phyloP scores from a whole-genome alignment of 2,888 invertebrate species.

The Clistopyga incitator region DNA sequence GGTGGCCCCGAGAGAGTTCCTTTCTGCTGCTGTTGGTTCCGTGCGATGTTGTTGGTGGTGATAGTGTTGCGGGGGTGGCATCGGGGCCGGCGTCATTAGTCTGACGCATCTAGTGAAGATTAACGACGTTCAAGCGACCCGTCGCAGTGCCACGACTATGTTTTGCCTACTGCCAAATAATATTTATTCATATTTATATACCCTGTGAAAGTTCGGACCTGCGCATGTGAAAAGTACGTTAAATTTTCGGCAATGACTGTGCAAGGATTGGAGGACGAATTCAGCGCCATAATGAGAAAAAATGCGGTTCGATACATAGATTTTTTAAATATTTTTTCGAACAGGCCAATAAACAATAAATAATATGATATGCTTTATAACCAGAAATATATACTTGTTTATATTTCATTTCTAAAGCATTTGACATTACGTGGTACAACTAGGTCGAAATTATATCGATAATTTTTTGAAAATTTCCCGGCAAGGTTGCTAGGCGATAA shows the following conservation, averaged over 20 bases:
- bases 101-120: slow-evolving; percentile 80
- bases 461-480: too few relatives aligned
- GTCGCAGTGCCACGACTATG: slow-evolving; percentile 29
- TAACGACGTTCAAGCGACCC: slow-evolving; percentile 75
- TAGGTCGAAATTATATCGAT: too few relatives aligned
- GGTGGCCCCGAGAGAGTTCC: slow-evolving; percentile 73
- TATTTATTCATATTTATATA: slow-evolving; percentile 74
- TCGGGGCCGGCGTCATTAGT: slow-evolving; percentile 78
- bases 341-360: too few relatives aligned
- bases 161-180: slow-evolving; percentile 70
- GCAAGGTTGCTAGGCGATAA: too few relatives aligned
- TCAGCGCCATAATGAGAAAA: background rate
- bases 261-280: background rate
- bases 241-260: background rate
- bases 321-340: too few relatives aligned
- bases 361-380: too few relatives aligned
- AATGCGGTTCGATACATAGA: background rate
- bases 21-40: slow-evolving; percentile 42
- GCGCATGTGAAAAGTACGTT: background rate
- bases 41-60: slow-evolving; percentile 46
- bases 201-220: background rate
- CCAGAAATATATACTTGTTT: too few relatives aligned
- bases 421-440: too few relatives aligned
- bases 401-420: too few relatives aligned
- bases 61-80: slow-evolving; percentile 43